Percentiles rank a stretch among this genome's conserved stretches.
Conservation (phyloP, 2,888 invertebrate species). For the Aphrophora alni region DNA sequence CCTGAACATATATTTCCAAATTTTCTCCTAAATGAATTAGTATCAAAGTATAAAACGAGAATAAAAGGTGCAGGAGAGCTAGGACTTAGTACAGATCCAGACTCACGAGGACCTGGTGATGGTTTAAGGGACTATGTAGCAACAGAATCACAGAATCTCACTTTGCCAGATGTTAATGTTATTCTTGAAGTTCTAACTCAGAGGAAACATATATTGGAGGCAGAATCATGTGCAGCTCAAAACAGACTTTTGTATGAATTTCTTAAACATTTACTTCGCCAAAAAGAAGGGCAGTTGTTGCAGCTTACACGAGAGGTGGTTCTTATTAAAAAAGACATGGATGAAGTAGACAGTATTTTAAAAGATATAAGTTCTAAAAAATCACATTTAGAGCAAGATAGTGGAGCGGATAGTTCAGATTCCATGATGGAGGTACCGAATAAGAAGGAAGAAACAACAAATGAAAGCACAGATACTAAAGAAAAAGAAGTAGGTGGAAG, state of each 20-base stretch:
- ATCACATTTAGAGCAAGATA: slow-evolving; percentile 32
- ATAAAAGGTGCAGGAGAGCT: slow-evolving; percentile 49
- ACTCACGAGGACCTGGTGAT: slow-evolving; percentile 59
- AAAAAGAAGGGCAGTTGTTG: slow-evolving; percentile 71
- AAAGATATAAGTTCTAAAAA: slow-evolving; percentile 51
- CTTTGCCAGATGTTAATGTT: slow-evolving; percentile 79
- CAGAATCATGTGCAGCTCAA: slow-evolving; percentile 80
- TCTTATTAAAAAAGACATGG: slow-evolving; percentile 76
- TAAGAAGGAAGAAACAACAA: slow-evolving; percentile 15
- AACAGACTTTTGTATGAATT: slow-evolving; percentile 85
- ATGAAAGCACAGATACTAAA: slow-evolving; percentile 29
- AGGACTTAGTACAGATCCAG: slow-evolving; percentile 49
- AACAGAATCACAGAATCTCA: slow-evolving; percentile 72
- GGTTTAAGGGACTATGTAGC: slow-evolving; percentile 68
- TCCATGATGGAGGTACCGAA: slow-evolving; percentile 27
- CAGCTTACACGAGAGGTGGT: slow-evolving; percentile 74
- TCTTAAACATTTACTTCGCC: slow-evolving; percentile 74
- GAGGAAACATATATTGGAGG: slow-evolving; percentile 79
- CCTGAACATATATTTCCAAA: slow-evolving; percentile 84
- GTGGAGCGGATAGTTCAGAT: slow-evolving; percentile 38
- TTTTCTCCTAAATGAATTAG: slow-evolving; percentile 81
- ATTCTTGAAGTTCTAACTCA: slow-evolving; percentile 81
- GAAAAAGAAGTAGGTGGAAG: slow-evolving; percentile 44
- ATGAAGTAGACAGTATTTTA: slow-evolving; percentile 72
- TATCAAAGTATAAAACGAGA: slow-evolving; percentile 68